Percentiles rank a stretch among this genome's conserved stretches.
Evolutionary conservation across 2,797 vertebrate genomes (phyloP).

Genomic region (Anniella stebbinsi): DNA sequence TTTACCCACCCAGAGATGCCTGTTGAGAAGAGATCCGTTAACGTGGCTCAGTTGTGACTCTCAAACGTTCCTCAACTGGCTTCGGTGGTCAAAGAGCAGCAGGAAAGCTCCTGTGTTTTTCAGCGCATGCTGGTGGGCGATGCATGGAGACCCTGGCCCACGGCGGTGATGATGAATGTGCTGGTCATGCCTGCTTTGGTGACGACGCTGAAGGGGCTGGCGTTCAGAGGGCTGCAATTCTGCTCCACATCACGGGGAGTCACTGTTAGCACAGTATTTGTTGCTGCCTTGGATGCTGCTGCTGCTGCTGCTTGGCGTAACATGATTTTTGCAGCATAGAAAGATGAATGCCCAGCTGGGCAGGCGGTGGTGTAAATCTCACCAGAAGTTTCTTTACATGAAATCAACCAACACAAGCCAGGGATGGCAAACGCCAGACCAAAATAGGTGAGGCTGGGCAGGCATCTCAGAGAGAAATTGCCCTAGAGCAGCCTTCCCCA

Average conservation of each 20-base stretch:
- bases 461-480: background rate
- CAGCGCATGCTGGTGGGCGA: background rate
- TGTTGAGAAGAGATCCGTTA: background rate
- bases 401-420: background rate
- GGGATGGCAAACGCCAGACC: background rate
- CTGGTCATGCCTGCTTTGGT: no score
- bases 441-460: background rate
- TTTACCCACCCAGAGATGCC: no score
- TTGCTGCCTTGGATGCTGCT: no score
- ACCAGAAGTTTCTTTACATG: no score
- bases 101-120: background rate
- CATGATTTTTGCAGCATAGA: background rate
- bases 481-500: no score
- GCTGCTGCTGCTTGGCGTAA: background rate
- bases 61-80: background rate
- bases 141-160: no score
- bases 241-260: background rate
- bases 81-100: background rate
- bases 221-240: background rate
- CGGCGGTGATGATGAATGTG: no score
- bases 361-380: accelerated
- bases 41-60: background rate
- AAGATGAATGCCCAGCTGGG: background rate
- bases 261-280: background rate
- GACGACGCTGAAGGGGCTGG: no score